phyloP scores from a whole-genome alignment of 2,113 vertebrate genomes.

The Ovis aries region DNA sequence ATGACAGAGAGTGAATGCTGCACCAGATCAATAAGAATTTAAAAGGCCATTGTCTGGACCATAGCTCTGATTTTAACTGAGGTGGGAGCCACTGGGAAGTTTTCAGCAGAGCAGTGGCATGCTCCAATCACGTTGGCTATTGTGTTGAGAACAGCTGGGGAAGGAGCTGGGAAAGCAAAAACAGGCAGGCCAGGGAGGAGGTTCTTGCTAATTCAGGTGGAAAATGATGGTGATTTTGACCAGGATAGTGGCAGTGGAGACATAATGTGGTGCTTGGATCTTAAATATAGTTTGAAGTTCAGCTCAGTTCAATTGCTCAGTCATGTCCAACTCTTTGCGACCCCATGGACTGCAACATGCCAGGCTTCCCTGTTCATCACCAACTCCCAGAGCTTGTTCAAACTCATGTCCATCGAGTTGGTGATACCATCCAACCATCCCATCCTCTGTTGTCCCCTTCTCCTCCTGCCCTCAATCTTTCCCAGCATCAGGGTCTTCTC shows the following conservation, averaged over 20 bases:
- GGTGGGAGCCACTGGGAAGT: neutral
- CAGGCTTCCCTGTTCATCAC: neutral
- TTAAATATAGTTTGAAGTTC: neutral
- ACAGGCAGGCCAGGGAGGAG: neutral
- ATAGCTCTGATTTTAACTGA: neutral
- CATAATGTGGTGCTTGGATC: neutral
- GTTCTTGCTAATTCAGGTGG: neutral
- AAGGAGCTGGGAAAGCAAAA: too few species aligned
- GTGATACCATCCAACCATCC: neutral
- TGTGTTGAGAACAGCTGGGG: neutral
- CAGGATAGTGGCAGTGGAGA: too few species aligned
- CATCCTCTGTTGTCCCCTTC: neutral
- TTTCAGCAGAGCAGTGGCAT: neutral
- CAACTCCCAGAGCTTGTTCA: neutral
- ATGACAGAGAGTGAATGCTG: neutral
- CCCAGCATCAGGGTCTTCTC: too few species aligned
- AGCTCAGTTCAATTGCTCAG: neutral
- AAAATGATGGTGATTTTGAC: neutral
- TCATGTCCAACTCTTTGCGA: neutral
- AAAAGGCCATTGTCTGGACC: neutral
- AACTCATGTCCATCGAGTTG: neutral
- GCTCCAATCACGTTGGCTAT: accelerated
- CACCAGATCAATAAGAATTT: neutral
- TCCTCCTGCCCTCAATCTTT: too few species aligned
- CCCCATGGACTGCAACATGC: neutral